Conservation (phyloP, 2,797 vertebrate species). For the Morelia viridis region DNA sequence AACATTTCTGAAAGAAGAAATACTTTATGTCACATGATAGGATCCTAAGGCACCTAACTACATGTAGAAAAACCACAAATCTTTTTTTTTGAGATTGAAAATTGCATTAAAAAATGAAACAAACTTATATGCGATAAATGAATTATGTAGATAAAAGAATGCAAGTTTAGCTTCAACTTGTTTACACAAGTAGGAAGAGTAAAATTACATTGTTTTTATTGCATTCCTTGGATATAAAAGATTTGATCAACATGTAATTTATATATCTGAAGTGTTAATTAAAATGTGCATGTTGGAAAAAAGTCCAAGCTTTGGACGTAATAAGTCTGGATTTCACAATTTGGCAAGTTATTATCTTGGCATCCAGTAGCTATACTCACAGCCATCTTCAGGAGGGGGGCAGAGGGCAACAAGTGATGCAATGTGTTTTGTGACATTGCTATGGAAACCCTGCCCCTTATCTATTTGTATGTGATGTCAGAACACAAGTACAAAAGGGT, state of each 20-base stretch:
- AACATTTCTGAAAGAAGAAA: neutral
- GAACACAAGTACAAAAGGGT: neutral
- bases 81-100: neutral
- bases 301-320: neutral
- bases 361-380: neutral
- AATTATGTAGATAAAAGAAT: neutral
- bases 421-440: neutral
- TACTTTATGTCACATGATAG: neutral
- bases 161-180: neutral
- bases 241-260: neutral
- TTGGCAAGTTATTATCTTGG: neutral
- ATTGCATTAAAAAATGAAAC: neutral
- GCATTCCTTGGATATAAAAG: neutral
- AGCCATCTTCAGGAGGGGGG: neutral
- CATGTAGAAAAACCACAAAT: neutral
- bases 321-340: neutral
- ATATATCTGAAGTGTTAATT: neutral
- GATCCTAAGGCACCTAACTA: neutral
- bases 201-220: neutral
- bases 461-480: neutral
- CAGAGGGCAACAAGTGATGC: neutral
- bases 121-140: neutral
- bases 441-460: neutral
- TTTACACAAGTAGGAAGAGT: conserved; percentile 12
- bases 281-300: neutral